Base-by-base conservation (phyloP, 2,888 invertebrate genomes). In the Agrilus cyanescens region DNA sequence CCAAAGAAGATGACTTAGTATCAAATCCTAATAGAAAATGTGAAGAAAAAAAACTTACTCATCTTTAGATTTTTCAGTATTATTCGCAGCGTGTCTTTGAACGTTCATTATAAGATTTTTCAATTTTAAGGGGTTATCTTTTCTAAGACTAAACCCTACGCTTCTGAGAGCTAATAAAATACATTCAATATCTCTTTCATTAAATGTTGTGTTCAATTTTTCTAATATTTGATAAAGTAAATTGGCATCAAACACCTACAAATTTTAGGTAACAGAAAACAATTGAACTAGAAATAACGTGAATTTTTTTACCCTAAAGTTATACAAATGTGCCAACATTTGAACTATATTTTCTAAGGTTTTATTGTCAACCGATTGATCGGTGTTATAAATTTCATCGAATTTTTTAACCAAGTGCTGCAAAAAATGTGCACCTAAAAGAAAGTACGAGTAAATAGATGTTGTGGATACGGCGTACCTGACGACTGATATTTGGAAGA, bases 111-210 rank as follows among this genome's bases (percentile, higher is more conserved):
- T 80, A 52, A 86, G 75, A 45, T 76, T 73, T 67, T 87, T 91
- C 42, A 96, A 70, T 0, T 80, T 78, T 0, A 75, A 46, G 0
- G 95, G 91, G 62, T 93, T 85, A 52, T 91, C 90, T 61, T 87
- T 91, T 31, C 96, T 71, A 49, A 96, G 65, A 36, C 76, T 76
- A 54, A 89, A 93, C 2, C 96, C 96, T 4, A 86, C 81, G 46
- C 78, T 78, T 53, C 80, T 78, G 36, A 95, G 67, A 6, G 87
- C 72, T 0, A 84, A 68, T 10, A 95, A 63, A 50, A 93, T 78
- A 43, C 94, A 78, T 55, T 93, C 93, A 8, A 95, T 80, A 48
- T 81, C 80, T 65, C 89, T 90, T 62, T 89, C 88, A 18, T 59
- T 55, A 59, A 83, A 82, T 4, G 72, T 71, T 0, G 72, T 69